These are phyloP conservation scores for Rhyacophila brunnea DNA, from an alignment of 1,140 invertebrate species.

Conservation along the genomic window DNA sequence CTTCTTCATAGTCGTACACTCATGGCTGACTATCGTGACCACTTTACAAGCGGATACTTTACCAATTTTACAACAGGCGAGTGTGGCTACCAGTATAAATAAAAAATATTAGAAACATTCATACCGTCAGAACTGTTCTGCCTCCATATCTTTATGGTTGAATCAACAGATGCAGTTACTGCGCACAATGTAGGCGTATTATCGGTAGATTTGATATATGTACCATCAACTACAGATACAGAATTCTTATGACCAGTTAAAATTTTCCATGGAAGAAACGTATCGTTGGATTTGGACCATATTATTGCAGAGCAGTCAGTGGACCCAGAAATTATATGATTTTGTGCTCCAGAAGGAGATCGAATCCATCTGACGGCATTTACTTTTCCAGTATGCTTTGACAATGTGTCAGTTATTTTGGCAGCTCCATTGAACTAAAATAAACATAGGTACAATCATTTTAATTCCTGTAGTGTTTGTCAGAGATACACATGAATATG, in stretches of 20 bases:
- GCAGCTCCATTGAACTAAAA: conserved; percentile 19
- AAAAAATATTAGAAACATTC: conserved; percentile 18
- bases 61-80: too few relatives aligned
- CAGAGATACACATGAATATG: not conserved
- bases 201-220: conserved; percentile 46
- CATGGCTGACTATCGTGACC: too few relatives aligned
- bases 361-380: conserved; percentile 23
- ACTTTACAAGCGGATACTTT: too few relatives aligned
- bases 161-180: conserved; percentile 65
- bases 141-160: conserved; percentile 64
- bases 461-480: too few relatives aligned
- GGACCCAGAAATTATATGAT: conserved; percentile 64
- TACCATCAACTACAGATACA: conserved; percentile 61
- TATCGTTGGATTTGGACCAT: conserved; percentile 59
- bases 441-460: not conserved
- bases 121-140: conserved; percentile 37
- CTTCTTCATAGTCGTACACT: too few relatives aligned
- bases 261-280: conserved; percentile 44
- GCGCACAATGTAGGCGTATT: conserved; percentile 47
- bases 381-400: conserved; percentile 16
- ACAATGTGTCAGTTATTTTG: conserved; percentile 22
- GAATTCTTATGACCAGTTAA: conserved; percentile 58
- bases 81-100: too few relatives aligned
- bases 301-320: conserved; percentile 72
- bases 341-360: not conserved